These are phyloP conservation scores for Scaptodrosophila latifasciaeformis DNA, from an alignment of 2,888 invertebrate genomes.

Conservation along the genomic window DNA sequence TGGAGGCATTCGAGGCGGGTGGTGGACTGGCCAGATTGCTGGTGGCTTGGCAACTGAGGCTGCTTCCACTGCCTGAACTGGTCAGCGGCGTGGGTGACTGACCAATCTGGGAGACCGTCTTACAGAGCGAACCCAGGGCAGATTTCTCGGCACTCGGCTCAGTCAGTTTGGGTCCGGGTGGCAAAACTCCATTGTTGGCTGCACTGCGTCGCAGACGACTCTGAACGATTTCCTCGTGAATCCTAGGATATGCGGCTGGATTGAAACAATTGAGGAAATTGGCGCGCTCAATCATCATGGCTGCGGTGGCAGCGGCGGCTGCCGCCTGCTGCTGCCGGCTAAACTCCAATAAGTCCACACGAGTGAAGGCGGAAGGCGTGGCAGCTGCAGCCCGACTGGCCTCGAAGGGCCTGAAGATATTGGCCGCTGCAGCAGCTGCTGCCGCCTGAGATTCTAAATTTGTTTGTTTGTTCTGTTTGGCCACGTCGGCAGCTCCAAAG, in stretches of 20 bases:
- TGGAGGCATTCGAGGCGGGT: slow-evolving; percentile 53
- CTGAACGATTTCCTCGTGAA: slow-evolving; percentile 74
- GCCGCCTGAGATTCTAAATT: slow-evolving; percentile 15
- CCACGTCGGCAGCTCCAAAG: slow-evolving; percentile 62
- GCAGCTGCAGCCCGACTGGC: slow-evolving; percentile 52
- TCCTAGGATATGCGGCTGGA: slow-evolving; percentile 73
- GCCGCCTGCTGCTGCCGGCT: slow-evolving; percentile 73
- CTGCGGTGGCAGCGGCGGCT: slow-evolving; percentile 72
- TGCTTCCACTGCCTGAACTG: slow-evolving; percentile 31
- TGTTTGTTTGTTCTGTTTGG: slow-evolving; percentile 31
- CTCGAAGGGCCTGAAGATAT: slow-evolving; percentile 74
- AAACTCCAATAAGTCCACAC: slow-evolving; percentile 72
- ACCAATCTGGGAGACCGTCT: slow-evolving; percentile 83
- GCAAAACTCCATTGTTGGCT: slow-evolving; percentile 44
- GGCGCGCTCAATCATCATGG: slow-evolving; percentile 74
- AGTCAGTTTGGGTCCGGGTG: slow-evolving; percentile 32
- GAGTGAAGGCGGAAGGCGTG: slow-evolving; percentile 72
- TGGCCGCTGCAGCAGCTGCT: slow-evolving; percentile 45
- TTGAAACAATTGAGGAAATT: slow-evolving; percentile 74
- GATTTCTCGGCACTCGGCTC: slow-evolving; percentile 74
- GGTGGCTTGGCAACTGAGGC: slow-evolving; percentile 29
- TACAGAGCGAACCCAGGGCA: slow-evolving; percentile 81
- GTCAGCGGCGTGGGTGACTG: slow-evolving; percentile 55
- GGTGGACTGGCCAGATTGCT: slow-evolving; percentile 51
- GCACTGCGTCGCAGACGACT: slow-evolving; percentile 67